Conservation (phyloP, 2,113 vertebrate species). For the Felis chaus region DNA sequence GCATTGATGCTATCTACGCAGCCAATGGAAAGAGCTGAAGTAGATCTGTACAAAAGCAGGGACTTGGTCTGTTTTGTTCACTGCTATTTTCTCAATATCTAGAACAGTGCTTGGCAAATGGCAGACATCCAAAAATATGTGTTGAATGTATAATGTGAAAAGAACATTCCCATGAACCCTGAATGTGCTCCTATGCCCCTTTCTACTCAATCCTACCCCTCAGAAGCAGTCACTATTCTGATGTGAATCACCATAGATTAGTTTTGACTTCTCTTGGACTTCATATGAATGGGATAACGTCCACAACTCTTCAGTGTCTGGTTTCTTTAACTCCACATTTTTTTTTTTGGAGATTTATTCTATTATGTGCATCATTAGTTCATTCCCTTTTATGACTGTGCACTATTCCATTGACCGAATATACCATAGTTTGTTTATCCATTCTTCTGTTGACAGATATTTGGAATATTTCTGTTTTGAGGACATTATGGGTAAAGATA, state of each 20-base stretch:
- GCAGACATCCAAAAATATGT: not conserved
- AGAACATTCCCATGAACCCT: not conserved
- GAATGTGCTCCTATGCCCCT: not conserved
- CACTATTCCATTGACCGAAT: not conserved
- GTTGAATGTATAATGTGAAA: no score
- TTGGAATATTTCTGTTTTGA: not conserved
- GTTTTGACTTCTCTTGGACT: not conserved
- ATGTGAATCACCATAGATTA: not conserved
- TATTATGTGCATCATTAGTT: not conserved
- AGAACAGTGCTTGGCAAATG: not conserved
- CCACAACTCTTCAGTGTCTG: not conserved
- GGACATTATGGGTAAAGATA: not conserved
- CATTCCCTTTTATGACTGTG: not conserved
- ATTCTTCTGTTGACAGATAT: not conserved
- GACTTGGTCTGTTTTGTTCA: not conserved
- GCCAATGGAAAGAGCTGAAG: not conserved
- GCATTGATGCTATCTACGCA: not conserved
- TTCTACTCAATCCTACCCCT: not conserved
- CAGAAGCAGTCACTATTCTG: not conserved
- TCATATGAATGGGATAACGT: not conserved
- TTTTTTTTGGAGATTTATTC: not conserved
- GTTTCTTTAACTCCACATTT: not conserved
- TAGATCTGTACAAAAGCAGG: not conserved
- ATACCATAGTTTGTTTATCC: not conserved
- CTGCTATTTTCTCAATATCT: not conserved